Evolutionary conservation across 2,797 vertebrate species (phyloP), one percentile per base, ranked within the genome.

Genomic region (Takifugu ocellatus): DNA sequence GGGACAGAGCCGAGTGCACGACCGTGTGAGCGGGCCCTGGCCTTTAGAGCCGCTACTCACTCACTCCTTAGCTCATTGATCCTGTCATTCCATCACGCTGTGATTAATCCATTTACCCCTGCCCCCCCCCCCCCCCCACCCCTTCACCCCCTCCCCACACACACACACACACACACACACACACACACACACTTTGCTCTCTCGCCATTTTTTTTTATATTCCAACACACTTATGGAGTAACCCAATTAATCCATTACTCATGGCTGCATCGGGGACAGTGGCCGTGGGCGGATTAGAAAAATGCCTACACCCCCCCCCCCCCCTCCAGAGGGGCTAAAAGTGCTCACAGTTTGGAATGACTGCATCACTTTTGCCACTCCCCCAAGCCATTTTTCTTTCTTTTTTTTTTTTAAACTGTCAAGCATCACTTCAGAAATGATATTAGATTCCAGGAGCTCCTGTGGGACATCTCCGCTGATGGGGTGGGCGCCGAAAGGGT

Each of bases 181-280:
- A 24, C 66, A n/a, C 53, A 24, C 66, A n/a, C 53, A 24, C 53
- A 24, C 15, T 27, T 26, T 10, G 16, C 49, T 71, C 54, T 51
- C 67, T 63, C 62, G 70, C 68, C 68, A 63, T 66, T 80, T 76
- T 81, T 74, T 81, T 74, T 68, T 79, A 85, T 81, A 88, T 90
- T 86, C 85, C 72, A 81, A 72, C 80, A 82, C 87, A 84, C 87
- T 91, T 85, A 86, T 75, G 49, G 84, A 87, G 84, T 91, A 90
- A 91, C 88, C 86, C 84, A 91, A 92, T 91, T 90, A 92, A 90
- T 91, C 88, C 85, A 89, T 90, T 90, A 91, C 88, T 83, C 26
- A 72, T 84, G 81, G 79, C 78, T 62, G 72, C 84, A 72, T 76
- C 85, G 87, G 81, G 81, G 77, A 76, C 78, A 82, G 82, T 70